Base-by-base conservation (phyloP, 2,113 vertebrate species). In the Leuciscus idus region DNA sequence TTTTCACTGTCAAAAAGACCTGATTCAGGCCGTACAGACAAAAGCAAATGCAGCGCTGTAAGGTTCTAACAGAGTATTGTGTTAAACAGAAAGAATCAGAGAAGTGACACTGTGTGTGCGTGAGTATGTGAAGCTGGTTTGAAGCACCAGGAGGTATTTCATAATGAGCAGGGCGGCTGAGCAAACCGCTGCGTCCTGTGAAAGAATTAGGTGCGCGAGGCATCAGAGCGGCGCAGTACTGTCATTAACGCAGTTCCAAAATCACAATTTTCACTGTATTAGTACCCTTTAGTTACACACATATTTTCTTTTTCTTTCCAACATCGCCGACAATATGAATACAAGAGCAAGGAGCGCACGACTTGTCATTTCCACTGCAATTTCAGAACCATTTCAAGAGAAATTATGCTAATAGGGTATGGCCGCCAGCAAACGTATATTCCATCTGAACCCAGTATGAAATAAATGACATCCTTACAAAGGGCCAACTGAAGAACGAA, bases 121-220 rank as follows among this genome's bases (percentile, higher is more conserved):
- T 66, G 80, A 70, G 83, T 62, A 33, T 76, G 81, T 57, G 33
- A n/a, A 84, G 52, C 19, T 76, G 87, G 81, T 86, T 87, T 83
- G 74, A 85, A 85, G 81, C 88, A 87, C 85, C 88, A 85, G 88
- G 88, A 88, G 89, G 85, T 83, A 75, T 83, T 87, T 70, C 74
- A 52, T 87, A 88, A 87, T 85, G 79, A 87, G 87, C 87, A 73
- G 83, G 50, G 83, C 72, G 86, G 79, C 81, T 74, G 79, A 87
- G 74, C 55, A 68, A 82, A 55, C 75, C 52, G 55, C 19, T 28
- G 62, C 84, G 72, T 89, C 86, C 79, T 87, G 86, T 84, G 81
- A 83, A 83, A 68, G 81, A 83, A 73, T 83, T 83, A 83, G 88
- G 66, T 68, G 83, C 30, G 74, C 10, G 59, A 73, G 84, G 88